Evolutionary conservation across 1,140 invertebrate species (phyloP).

Genomic region (Ceratitis capitata): DNA sequence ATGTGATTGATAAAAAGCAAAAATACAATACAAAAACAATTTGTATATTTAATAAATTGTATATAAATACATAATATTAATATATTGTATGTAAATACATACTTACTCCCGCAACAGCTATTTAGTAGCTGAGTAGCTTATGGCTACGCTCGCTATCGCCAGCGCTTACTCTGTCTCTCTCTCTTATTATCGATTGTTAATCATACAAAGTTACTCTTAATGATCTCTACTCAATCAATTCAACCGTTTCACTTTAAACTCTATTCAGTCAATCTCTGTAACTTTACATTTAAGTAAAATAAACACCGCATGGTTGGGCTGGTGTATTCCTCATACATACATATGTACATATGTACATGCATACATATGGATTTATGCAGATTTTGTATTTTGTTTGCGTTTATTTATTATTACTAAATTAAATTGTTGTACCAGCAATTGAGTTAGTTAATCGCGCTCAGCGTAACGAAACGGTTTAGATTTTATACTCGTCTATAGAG

Average conservation of each 20-base stretch:
- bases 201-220: neutral
- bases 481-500: neutral
- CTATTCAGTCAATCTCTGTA: neutral
- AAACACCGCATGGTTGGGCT: too few species aligned
- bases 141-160: neutral
- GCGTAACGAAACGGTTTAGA: constrained; percentile 6
- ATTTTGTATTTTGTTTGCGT: neutral
- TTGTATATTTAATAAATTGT: too few species aligned
- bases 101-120: neutral
- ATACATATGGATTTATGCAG: neutral
- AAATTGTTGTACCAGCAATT: neutral
- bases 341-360: too few species aligned
- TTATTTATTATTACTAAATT: constrained; percentile 10
- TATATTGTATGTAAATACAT: too few species aligned
- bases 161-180: neutral
- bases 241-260: neutral
- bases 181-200: neutral
- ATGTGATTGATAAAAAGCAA: neutral
- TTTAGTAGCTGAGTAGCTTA: neutral
- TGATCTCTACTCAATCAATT: neutral
- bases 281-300: neutral
- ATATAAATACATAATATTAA: too few species aligned
- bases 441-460: constrained; percentile 18
- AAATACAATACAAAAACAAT: neutral
- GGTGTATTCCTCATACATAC: too few species aligned